Percentiles rank a stretch among this genome's conserved stretches.
Evolutionary conservation across 2,888 invertebrate species (phyloP).

Genomic region (Trypoxylon attenuatum): DNA sequence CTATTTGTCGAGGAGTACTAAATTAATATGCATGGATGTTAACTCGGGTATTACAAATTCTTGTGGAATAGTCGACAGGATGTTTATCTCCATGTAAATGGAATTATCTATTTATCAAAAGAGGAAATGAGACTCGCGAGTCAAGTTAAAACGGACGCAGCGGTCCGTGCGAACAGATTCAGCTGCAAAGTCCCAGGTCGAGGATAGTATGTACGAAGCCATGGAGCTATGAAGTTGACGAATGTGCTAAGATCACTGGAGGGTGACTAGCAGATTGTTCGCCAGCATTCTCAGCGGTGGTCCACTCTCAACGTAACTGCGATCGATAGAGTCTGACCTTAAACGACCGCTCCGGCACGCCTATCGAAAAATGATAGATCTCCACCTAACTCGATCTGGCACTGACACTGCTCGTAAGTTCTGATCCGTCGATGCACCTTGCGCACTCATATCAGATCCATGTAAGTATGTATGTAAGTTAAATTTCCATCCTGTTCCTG

Average conservation of each 20-base stretch:
- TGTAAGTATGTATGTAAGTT: too few species aligned
- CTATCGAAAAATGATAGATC: slow-evolving; percentile 56
- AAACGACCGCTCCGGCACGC: slow-evolving; percentile 51
- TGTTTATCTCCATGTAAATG: too few species aligned
- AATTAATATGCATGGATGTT: too few species aligned
- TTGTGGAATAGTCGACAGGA: too few species aligned
- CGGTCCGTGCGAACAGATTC: slow-evolving; percentile 22
- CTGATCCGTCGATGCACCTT: slow-evolving; percentile 16
- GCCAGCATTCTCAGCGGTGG: slow-evolving; percentile 60
- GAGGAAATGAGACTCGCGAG: slow-evolving; percentile 8
- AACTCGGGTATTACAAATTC: too few species aligned
- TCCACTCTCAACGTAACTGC: slow-evolving; percentile 39
- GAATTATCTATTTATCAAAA: too few species aligned
- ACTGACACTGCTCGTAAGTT: slow-evolving; percentile 15
- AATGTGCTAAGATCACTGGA: slow-evolving; percentile 57
- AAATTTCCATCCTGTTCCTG: too few species aligned
- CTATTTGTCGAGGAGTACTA: too few species aligned
- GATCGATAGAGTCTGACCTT: slow-evolving; percentile 51
- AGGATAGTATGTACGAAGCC: slow-evolving; percentile 8
- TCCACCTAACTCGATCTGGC: slow-evolving; percentile 44
- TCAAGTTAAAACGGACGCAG: slow-evolving; percentile 22
- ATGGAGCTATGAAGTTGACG: slow-evolving; percentile 56
- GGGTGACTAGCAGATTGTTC: slow-evolving; percentile 61
- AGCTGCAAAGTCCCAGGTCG: slow-evolving; percentile 16
- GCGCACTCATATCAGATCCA: slow-evolving; percentile 1